phyloP scores from a whole-genome alignment of 2,888 invertebrate species.

The Agrochola circellaris region DNA sequence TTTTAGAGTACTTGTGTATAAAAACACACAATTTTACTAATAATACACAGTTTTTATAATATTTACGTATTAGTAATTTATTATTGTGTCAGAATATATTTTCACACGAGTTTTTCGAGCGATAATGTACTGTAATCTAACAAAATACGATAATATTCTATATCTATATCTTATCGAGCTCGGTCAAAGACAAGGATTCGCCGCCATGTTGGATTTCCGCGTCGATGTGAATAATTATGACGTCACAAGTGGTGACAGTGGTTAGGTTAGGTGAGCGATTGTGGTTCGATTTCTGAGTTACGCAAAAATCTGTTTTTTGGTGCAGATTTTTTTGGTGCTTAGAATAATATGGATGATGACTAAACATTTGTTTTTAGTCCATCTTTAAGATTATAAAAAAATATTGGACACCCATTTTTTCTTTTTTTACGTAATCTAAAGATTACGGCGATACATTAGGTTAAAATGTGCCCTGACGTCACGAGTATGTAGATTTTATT shows the following conservation, averaged over 20 bases:
- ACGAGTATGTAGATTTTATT: too few species aligned
- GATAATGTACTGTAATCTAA: conserved; percentile 43
- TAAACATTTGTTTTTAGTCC: too few species aligned
- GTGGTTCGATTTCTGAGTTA: conserved; percentile 8
- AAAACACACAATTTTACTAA: conserved; percentile 3
- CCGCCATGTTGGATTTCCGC: conserved; percentile 53
- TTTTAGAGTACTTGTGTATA: neutral
- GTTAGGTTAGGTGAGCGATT: neutral
- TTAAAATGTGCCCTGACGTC: too few species aligned
- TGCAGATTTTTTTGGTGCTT: neutral
- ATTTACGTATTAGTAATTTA: conserved; percentile 28
- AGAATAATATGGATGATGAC: too few species aligned
- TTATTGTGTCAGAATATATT: conserved; percentile 22
- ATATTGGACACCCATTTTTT: too few species aligned
- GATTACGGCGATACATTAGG: too few species aligned
- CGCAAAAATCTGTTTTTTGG: neutral
- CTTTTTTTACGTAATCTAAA: too few species aligned
- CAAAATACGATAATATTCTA: conserved; percentile 34
- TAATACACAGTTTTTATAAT: neutral
- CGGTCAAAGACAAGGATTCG: conserved; percentile 51
- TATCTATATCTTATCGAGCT: conserved; percentile 51
- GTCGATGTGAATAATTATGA: conserved; percentile 26
- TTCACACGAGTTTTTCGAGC: conserved; percentile 31
- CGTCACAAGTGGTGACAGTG: neutral
- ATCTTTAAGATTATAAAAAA: too few species aligned